Base-by-base conservation (phyloP, 2,797 vertebrate genomes). In the Rhinogobio ventralis region DNA sequence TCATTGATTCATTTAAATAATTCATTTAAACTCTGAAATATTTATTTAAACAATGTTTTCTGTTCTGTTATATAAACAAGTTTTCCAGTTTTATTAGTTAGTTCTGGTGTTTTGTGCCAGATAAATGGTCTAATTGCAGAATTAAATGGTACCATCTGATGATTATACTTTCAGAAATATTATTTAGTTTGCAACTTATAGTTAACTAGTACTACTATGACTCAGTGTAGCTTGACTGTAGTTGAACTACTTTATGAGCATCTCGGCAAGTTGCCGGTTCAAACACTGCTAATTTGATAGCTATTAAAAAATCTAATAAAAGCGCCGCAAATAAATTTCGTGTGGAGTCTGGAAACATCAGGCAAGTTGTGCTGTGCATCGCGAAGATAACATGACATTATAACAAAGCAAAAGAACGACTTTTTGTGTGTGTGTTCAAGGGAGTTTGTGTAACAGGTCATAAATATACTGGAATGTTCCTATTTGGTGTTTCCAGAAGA, bases 391-490 rank as follows among this genome's bases (percentile, higher is more conserved):
- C 74, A 85, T 55, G 72, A 82, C 45, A 28, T 23, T 72, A 85
- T 62, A 72, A 79, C 53, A 73, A 72, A 85, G 83, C 76, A 79
- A 79, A 79, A 79, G 77, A 80, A 76, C 57, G 81, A 84, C 68
- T 76, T 46, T 68, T 46, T 68, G 78, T 81, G 71, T 74, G 72
- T 83, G 82, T 53, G 77, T 68, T 72, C 76, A 49, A 79, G 76
- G 75, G 83, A 79, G 75, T 90, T 90, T 86, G 88, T 87, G 92
- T 87, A 92, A 94, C 92, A 93, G 94, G 91, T 94, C 93, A 93
- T 94, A 95, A 95, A 95, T 92, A 92, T 87, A 86, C 91, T 93
- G 93, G 92, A 95, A 94, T 94, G 92, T 94, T 94, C 93, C 91
- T 90, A 93, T 91, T 94, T 93, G 93, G 92, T 71, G 85, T 87